Evolutionary conservation across 2,113 vertebrate species (phyloP), one percentile per base, ranked within the genome.

Genomic region (Bettongia penicillata): DNA sequence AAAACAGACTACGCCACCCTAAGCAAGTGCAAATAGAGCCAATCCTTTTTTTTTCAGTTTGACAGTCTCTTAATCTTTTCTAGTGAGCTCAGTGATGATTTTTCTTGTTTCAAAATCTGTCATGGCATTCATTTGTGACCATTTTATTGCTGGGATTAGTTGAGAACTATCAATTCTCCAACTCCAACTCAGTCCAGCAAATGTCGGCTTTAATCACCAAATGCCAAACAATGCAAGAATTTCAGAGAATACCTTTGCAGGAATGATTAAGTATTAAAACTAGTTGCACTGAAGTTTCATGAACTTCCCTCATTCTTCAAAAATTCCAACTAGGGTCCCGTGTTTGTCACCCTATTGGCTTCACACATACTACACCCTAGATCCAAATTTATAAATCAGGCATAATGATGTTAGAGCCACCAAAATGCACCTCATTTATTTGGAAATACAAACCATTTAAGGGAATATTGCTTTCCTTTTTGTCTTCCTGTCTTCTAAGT

Each of bases 91-190:
- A 94, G 97, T 94, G 94, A 97, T 95, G 96, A 51, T 91, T 97
- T 98, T 98, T 98, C 94, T 97, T 97, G 55, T 95, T 98, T 97
- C 96, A 94, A 96, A 98, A 97, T 51, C 96, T 97, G 96, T 94
- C 96, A 95, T 23, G 90, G 93, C 94, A 97, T 97, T 98, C 84
- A 84, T 97, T 53, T 96, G 91, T 94, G 97, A 97, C 51, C 47
- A 93, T 97, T 98, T 98, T 98, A 98, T 97, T 97, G 96, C 96
- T 97, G 89, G 94, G 95, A 98, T 98, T 98, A 98, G 97, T 94
- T 7, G 92, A 98, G 92, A 53, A 96, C 93, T 98, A 97, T 96
- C 89, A 96, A 90, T 98, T 98, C 77, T 90, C 96, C 96, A 97
- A 96, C 57, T 97, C 51, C 43, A 96, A 53, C 91, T 96, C 93